Evolutionary conservation across 2,888 invertebrate genomes (phyloP), one percentile per base, ranked within the genome.

Genomic region (Trichogramma evanescens): DNA sequence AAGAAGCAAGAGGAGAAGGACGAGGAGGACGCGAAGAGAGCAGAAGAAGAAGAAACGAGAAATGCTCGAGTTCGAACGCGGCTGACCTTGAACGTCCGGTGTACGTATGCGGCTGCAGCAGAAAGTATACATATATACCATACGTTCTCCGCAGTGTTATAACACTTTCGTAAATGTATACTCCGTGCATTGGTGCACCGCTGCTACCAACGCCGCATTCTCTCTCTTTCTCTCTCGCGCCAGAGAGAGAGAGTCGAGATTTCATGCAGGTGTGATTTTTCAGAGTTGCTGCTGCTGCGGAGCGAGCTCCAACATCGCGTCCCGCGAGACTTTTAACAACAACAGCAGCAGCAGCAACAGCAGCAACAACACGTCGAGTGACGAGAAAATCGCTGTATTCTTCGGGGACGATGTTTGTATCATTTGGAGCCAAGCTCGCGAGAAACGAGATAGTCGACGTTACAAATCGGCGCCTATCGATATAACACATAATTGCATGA

Each of bases 211-310:
- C 10, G 9, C 5, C 6, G 13, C 10, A 26, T 26, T 26, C 26
- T 26, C 26, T 26, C 26, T 26, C 26, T 26, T 2, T 13, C 13
- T 26, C 26, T 26, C 26, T 26, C 26, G 26, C 26, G 2, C 26
- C 26, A 26, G 26, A 26, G 26, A 13, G 13, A n/a, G n/a, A 26
- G 26, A 26, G 26, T 26, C 26, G 26, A 26, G 40, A 26, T 50
- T 50, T 54, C 54, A 45, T 54, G 59, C 54, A 43, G 63, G 54
- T 59, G 59, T 54, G 61, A 65, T 66, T 66, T 66, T 68, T 69
- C 61, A 66, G 45, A 26, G 26, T 26, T 26, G 26, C 3, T 26
- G 26, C 26, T 26, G 26, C 26, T 26, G 26, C 26, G 26, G 26
- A 26, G 26, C 26, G 26, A 26, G 26, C 26, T 26, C 26, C 26